phyloP scores from a whole-genome alignment of 2,797 vertebrate genomes.

The Coccyzus lansbergi region DNA sequence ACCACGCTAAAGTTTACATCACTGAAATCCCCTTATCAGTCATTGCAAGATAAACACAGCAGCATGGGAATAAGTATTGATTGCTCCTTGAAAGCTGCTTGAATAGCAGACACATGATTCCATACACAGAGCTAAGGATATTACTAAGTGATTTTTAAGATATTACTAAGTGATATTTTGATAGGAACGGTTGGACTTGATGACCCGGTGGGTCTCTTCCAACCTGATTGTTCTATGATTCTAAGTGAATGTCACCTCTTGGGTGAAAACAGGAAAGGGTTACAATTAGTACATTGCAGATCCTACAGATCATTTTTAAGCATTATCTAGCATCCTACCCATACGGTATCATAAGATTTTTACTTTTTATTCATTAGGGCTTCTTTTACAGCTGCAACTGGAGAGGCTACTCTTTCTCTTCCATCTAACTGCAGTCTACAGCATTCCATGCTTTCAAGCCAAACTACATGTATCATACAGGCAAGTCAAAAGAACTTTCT shows the following conservation, averaged over 20 bases:
- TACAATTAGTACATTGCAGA: not conserved
- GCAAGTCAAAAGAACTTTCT: not conserved
- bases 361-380: not conserved
- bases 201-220: too few species aligned
- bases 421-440: not conserved
- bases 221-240: too few species aligned
- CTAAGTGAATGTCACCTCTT: not conserved
- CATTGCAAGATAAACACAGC: not conserved
- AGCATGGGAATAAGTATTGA: not conserved
- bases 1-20: not conserved
- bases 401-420: not conserved
- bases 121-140: not conserved
- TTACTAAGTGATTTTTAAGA: not conserved
- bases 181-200: too few species aligned
- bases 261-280: not conserved
- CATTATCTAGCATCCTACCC: not conserved
- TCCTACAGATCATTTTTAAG: not conserved
- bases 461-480: not conserved
- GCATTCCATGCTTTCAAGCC: not conserved
- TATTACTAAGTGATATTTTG: too few species aligned
- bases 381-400: not conserved
- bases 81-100: not conserved
- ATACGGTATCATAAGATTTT: not conserved
- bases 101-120: not conserved
- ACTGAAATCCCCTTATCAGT: not conserved